Evolutionary conservation across 2,888 invertebrate genomes (phyloP).

Genomic region (Euplexia lucipara): DNA sequence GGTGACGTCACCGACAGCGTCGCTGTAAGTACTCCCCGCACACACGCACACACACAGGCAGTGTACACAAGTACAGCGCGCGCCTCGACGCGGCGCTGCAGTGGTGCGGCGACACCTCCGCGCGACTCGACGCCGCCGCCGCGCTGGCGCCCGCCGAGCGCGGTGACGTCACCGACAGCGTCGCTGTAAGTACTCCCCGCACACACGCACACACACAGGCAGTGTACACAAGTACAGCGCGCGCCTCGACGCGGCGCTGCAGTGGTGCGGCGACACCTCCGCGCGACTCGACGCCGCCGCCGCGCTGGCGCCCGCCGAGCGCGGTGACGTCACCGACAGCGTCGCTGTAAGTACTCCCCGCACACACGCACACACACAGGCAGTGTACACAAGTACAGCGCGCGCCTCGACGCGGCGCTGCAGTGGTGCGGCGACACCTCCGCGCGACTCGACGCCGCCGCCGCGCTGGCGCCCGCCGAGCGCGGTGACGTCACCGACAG

Average conservation of each 20-base stretch:
- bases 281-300: constrained; percentile 44
- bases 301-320: constrained; percentile 9
- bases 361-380: no score
- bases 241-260: constrained; percentile 88
- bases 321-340: not conserved
- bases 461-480: constrained; percentile 9
- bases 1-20: not conserved
- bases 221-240: constrained; percentile 89
- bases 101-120: constrained; percentile 54
- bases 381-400: constrained; percentile 89
- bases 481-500: not conserved
- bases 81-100: constrained; percentile 88
- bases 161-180: not conserved
- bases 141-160: constrained; percentile 6
- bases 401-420: constrained; percentile 88
- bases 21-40: constrained; percentile 57
- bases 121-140: constrained; percentile 42
- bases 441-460: constrained; percentile 46
- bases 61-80: constrained; percentile 88
- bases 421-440: constrained; percentile 54
- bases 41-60: no score
- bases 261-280: constrained; percentile 54
- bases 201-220: no score
- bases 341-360: constrained; percentile 59
- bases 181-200: constrained; percentile 59